Percentiles rank a stretch among this genome's conserved stretches.
phyloP scores from a whole-genome alignment of 2,797 vertebrate species.

The Melopsittacus undulatus region DNA sequence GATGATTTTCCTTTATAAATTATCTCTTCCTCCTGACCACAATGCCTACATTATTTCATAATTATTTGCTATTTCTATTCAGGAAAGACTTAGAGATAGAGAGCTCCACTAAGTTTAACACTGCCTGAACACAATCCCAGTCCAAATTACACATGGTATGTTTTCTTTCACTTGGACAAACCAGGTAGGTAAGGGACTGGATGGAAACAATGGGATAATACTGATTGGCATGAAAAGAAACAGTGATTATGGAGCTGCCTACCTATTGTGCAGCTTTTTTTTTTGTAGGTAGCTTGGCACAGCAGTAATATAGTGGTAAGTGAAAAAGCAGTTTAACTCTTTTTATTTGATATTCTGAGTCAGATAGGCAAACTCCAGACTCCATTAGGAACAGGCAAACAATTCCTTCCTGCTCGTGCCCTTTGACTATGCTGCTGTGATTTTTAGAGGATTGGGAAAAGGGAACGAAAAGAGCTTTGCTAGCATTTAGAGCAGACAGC shows the following conservation, averaged over 20 bases:
- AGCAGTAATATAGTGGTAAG: neutral
- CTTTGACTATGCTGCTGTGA: neutral
- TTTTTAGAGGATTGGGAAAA: neutral
- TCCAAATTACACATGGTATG: neutral
- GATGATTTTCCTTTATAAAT: neutral
- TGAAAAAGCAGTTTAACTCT: constrained; percentile 19
- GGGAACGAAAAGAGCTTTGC: neutral
- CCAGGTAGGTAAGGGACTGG: neutral
- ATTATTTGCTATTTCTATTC: constrained; percentile 9
- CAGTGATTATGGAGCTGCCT: neutral
- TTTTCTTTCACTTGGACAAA: constrained; percentile 49
- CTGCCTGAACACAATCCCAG: neutral
- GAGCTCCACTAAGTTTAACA: neutral
- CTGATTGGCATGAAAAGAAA: constrained; percentile 43
- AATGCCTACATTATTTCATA: neutral
- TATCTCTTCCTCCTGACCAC: neutral
- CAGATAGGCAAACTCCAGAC: neutral
- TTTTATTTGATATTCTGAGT: constrained; percentile 14
- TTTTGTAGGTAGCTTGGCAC: neutral
- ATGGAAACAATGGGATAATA: constrained; percentile 51
- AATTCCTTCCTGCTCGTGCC: neutral
- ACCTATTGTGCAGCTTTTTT: neutral
- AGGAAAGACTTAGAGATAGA: neutral
- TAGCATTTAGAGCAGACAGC: neutral
- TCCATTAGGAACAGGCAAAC: neutral